Evolutionary conservation across 2,888 invertebrate species (phyloP), one percentile per base, ranked within the genome.

Genomic region (Onchidella celtica): DNA sequence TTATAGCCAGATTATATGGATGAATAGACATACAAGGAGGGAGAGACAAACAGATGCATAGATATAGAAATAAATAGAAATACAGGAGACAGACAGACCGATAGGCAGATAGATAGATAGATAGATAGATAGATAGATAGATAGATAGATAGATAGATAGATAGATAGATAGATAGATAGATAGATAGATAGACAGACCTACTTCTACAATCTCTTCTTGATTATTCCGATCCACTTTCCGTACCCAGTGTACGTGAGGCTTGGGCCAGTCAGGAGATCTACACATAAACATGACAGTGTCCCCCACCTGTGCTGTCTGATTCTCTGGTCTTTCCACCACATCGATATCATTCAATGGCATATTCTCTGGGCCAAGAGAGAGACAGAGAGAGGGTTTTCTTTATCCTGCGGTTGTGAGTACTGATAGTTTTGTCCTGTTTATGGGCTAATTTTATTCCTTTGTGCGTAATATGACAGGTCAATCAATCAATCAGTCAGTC

Each of bases 251-350:
- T 38, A 83, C 77, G 14, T 27, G 65, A 0, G 84, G 85, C 11
- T 73, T 75, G 4, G 85, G 85, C 81, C 79, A 85, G 72, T 81
- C 83, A 57, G 82, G 77, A 27, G 85, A 83, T 21, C 84, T 77
- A 57, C 85, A 85, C 81, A 81, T 70, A 66, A 85, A 85, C 24
- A 84, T 74, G 32, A 84, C 85, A 2, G 83, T 85, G 84, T 85
- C 85, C 3, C 85, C 85, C 14, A 85, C 72, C 14, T 84, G 83
- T 14, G 85, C 83, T 29, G 85, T 85, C 80, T 85, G 84, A 72
- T 85, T 85, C 73, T 73, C 70, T 29, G 85, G 85, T 27, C 75
- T 59, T 36, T 84, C 83, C 34, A 79, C 83, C 40, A 85, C 81
- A n/a, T 75, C 81, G 40, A 85, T 83, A 27, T 84, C 83, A n/a